Conservation (phyloP, 2,797 vertebrate genomes). For the Siniperca undulata region DNA sequence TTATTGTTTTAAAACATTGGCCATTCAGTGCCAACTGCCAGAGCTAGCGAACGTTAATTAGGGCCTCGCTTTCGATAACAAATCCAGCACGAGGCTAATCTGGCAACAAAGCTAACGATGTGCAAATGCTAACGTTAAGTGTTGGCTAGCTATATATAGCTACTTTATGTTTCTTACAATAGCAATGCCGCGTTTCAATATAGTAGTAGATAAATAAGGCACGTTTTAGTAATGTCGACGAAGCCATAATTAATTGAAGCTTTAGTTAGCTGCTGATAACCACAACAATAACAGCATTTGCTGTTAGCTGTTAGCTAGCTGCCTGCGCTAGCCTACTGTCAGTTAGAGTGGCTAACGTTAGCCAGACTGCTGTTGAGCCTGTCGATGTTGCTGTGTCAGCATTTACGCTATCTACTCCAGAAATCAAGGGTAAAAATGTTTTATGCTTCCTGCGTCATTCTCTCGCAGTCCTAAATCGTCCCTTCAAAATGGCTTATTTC, state of each 20-base stretch:
- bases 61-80: conserved; percentile 76
- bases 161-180: background rate
- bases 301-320: conserved; percentile 34
- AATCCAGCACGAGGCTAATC: conserved; percentile 75
- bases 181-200: background rate
- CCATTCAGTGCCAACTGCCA: background rate
- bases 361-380: conserved; percentile 18
- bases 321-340: conserved; percentile 36
- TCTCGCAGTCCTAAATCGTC: accelerated
- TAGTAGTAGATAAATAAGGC: background rate
- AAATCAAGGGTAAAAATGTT: background rate
- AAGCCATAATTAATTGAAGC: accelerated
- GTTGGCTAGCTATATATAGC: conserved; percentile 15
- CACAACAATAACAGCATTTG: conserved; percentile 1
- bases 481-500: background rate
- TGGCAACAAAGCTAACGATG: conserved; percentile 73
- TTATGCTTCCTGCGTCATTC: accelerated
- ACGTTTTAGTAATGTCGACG: background rate
- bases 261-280: background rate
- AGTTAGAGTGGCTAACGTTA: conserved; percentile 51
- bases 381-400: conserved; percentile 67
- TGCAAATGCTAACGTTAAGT: conserved; percentile 44
- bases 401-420: background rate
- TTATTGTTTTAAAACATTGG: background rate
- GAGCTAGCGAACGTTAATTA: conserved; percentile 26